Evolutionary conservation across 2,113 vertebrate species (phyloP), one percentile per base, ranked within the genome.

Genomic region (Microtus oregoni): DNA sequence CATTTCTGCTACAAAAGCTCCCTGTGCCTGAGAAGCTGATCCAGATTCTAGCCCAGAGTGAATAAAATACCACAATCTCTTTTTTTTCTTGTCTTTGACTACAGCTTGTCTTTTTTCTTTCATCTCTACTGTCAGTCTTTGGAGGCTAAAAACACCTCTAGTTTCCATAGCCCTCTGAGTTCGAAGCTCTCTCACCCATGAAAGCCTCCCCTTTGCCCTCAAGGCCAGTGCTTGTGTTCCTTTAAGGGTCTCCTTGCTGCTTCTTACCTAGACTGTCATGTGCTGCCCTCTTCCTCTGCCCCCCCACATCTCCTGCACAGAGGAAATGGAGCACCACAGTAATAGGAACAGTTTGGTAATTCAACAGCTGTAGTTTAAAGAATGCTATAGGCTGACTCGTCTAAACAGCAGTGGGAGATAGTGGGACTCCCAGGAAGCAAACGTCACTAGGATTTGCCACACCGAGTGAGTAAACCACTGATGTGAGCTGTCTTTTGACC

Each of bases 1-100:
- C 44, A 73, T 92, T 97, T 95, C 94, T 55, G 30, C 96, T 96
- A 97, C 85, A 94, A n/a, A 97, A 91, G 91, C 72, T 95, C 15
- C 52, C 52, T 75, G 1, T 13, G 19, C 86, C 93, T 90, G 76
- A 81, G 87, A 93, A 96, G 68, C 47, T 75, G 77, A 91, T 92
- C 63, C 12, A 88, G 35, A 85, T 94, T 93, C 61, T 85, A 92
- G 58, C 85, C 81, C 50, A 87, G 44, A 96, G 90, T 85, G 15
- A 92, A 55, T 76, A 63, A 87, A 89, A 35, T 50, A 67, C 78
- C 50, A 50, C 3, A 22, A 2, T 65, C 89, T 93, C 77, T 87
- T 63, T 68, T 35, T 83, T 86, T n/a, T 89, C 65, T 92, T 63
- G 35, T 87, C 47, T 97, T 86, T 94, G 63, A 86, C 61, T 76